Evolutionary conservation across 2,888 invertebrate genomes (phyloP), one percentile per base, ranked within the genome.

Genomic region (Pseudococcus longispinus): DNA sequence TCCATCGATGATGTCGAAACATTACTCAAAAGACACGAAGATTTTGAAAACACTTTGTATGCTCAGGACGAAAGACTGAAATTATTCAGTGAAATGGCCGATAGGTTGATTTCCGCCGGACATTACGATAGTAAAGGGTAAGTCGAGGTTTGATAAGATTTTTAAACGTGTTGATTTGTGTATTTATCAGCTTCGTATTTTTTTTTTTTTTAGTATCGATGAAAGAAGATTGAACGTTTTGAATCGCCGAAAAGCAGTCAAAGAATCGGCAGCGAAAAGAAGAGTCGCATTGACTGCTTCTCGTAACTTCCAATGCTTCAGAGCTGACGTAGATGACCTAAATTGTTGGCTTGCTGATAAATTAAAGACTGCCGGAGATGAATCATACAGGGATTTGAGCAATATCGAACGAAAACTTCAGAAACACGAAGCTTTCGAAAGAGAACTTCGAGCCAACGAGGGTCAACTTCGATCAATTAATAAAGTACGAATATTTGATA

Each of bases 401-500:
- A 98, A 98, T 90, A 91, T 97, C 88, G 97, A 97, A 89, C 93
- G 97, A 0, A 98, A 98, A 90, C 91, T 98, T 0, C 97, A 98
- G 91, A 98, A 98, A 90, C 99, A 99, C 90, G 97, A 98, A 91
- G 98, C 98, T 0, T 98, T 99, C 90, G 98, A 98, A 90, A 93
- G 98, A 0, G 99, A 99, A 90, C 91, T 99, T 26, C 93, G 96
- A 83, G 97, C 98, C 0, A 99, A 98, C 90, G 97, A 98, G 91
- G 97, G 97, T 18, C 96, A 98, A 89, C 92, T 98, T 13, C 92
- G 97, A 84, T 94, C 95, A 29, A 95, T 98, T 0, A 96, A 96
- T 89, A 96, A 96, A 90, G 93, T 89, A 87, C 85, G 70, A 8
- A 18, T 42, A 44, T 44, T 18, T 23, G 60, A 13, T 9, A 18